These are phyloP conservation scores for Coracopsis vasa DNA, from an alignment of 2,113 vertebrate species.

Conservation along the genomic window DNA sequence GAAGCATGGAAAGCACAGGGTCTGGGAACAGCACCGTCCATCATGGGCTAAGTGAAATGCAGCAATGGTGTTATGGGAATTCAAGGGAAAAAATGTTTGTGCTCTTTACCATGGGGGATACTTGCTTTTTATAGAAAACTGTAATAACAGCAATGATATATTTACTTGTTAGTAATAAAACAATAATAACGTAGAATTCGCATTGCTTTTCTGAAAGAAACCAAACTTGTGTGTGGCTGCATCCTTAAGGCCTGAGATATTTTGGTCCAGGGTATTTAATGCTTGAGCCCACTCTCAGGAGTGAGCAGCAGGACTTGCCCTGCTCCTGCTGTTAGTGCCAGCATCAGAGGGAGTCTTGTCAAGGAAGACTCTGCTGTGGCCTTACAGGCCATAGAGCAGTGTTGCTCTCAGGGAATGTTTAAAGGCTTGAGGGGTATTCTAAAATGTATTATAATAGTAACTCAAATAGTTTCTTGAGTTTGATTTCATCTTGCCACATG, in stretches of 20 bases:
- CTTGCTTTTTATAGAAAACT: background rate
- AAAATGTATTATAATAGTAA: background rate
- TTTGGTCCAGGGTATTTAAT: background rate
- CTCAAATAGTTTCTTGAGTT: background rate
- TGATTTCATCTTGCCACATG: background rate
- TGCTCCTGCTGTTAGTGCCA: background rate
- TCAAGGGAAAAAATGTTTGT: background rate
- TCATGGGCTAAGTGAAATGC: background rate
- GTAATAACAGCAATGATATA: background rate
- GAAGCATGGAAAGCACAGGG: background rate
- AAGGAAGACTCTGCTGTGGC: background rate
- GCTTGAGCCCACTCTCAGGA: too few species aligned
- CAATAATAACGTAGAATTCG: background rate
- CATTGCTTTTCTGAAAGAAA: background rate
- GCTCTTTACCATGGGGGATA: background rate
- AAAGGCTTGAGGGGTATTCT: background rate
- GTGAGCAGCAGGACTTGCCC: background rate
- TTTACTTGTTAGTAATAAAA: background rate
- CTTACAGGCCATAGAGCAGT: background rate
- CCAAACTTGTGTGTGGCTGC: background rate
- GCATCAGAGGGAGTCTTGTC: background rate
- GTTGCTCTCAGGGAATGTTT: background rate
- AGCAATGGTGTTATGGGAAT: background rate
- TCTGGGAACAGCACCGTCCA: rapidly evolving
- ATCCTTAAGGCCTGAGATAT: background rate